Evolutionary conservation across 2,888 invertebrate genomes (phyloP), one percentile per base, ranked within the genome.

Genomic region (Adelognathus sp.): DNA sequence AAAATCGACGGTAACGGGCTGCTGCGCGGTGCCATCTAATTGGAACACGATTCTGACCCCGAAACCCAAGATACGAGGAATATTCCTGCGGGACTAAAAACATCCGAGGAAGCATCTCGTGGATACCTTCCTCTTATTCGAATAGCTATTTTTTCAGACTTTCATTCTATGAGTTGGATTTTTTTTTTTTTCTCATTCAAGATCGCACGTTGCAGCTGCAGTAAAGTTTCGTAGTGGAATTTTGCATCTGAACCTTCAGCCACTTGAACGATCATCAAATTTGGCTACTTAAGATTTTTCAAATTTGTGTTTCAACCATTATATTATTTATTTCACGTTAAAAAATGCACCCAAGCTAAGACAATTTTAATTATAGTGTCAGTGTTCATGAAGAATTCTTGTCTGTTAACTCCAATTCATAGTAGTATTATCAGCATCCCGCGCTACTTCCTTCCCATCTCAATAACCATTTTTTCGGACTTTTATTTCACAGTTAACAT

Each of bases 31-130:
- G 76, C 73, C 83, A 81, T 89, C 87, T 90, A 90, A 90, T 90
- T 90, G 89, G 89, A 89, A 89, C 90, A 90, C 90, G 90, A 90
- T 89, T 89, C 87, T 88, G 89, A 89, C 89, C 89, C 88, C 85
- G 86, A 89, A 89, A 88, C 86, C 87, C 84, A 86, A 88, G 89
- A 88, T 88, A 89, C 84, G 84, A 83, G 78, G 85, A 86, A 88
- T 87, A 87, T 87, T 85, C 81, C 54, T 61, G 54, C 58, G 18
- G 54, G 52, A 50, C 63, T 61, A 54, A 67, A 56, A 39, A 27
- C 69, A 64, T 54, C 60, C 58, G 29, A 16, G 54, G n/a, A n/a
- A 69, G 56, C 50, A 18, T 54, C 54, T 64, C 39, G 44, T 71
- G 16, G 44, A 14, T 44, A n/a, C 44, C 44, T 46, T 24, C 18